Evolutionary conservation across 2,797 vertebrate species (phyloP).

Genomic region (Cynopterus sphinx): DNA sequence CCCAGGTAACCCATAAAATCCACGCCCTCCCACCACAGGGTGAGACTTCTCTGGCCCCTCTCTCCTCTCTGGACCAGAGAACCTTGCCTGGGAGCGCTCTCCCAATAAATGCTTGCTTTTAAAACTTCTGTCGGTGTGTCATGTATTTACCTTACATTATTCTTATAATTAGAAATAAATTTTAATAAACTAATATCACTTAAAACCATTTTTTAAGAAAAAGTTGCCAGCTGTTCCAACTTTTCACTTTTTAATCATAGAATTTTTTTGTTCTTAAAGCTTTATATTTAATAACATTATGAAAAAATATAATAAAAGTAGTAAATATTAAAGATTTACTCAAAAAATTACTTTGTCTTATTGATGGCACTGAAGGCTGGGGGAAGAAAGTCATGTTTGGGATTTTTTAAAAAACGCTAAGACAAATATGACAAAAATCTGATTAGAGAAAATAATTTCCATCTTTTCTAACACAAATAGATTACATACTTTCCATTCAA

Average conservation of each 20-base stretch:
- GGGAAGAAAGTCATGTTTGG: background rate
- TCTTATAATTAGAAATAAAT: slow-evolving; percentile 47
- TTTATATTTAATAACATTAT: slow-evolving; percentile 34
- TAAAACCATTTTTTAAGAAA: slow-evolving; percentile 50
- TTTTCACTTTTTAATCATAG: background rate
- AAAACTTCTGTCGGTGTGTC: no score
- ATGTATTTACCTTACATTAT: background rate
- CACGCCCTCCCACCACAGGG: no score
- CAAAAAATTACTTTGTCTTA: slow-evolving; percentile 41
- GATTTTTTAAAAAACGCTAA: background rate
- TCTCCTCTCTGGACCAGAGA: no score
- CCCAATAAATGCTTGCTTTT: no score
- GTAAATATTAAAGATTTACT: slow-evolving; percentile 47
- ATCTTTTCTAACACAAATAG: slow-evolving; percentile 37
- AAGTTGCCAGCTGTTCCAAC: background rate
- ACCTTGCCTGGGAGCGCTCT: no score
- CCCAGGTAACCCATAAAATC: no score
- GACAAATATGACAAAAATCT: slow-evolving; percentile 20
- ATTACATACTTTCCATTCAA: slow-evolving; percentile 28
- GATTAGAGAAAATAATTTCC: slow-evolving; percentile 43
- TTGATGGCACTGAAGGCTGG: background rate
- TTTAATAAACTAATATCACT: slow-evolving; percentile 44
- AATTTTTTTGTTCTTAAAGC: slow-evolving; percentile 36
- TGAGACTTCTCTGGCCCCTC: no score
- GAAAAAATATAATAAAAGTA: background rate